Percentiles rank a stretch among this genome's conserved stretches.
Conservation (phyloP, 2,888 invertebrate genomes). For the Electrophaes corylata region DNA sequence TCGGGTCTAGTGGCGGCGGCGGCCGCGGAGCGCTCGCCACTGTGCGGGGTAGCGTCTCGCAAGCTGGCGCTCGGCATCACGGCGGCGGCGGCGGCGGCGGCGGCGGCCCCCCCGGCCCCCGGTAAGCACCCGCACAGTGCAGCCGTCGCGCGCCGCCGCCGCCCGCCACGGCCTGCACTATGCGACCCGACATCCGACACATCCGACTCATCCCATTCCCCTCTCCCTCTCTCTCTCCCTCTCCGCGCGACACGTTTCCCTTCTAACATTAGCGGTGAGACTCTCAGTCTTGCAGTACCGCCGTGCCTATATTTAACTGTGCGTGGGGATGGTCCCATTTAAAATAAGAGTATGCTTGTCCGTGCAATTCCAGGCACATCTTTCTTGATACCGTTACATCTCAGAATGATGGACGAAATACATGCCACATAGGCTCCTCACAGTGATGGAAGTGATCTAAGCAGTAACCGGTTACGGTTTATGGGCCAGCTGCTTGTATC, state of each 20-base stretch:
- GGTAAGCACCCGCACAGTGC: conserved; percentile 50
- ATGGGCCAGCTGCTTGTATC: no score
- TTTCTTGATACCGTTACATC: no score
- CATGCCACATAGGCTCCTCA: no score
- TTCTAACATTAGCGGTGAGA: no score
- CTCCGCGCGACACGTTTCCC: background rate
- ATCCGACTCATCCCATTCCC: background rate
- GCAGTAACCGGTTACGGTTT: no score
- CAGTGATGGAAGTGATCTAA: no score
- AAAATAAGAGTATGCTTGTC: no score
- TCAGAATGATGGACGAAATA: no score
- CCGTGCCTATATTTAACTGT: no score
- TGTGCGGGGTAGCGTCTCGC: conserved; percentile 38
- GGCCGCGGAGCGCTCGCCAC: conserved; percentile 53
- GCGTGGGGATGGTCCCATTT: no score
- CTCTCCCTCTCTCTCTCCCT: background rate
- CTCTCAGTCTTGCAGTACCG: no score
- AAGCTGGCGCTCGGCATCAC: conserved; percentile 60
- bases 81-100: conserved; percentile 54
- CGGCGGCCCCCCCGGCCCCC: conserved; percentile 48
- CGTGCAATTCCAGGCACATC: no score
- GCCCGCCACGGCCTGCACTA: conserved; percentile 25
- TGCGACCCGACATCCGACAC: conserved; percentile 2
- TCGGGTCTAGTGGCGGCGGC: conserved; percentile 61
- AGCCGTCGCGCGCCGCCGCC: conserved; percentile 34